Conservation (phyloP, 2,797 vertebrate genomes). For the Phalloptychus januarius region DNA sequence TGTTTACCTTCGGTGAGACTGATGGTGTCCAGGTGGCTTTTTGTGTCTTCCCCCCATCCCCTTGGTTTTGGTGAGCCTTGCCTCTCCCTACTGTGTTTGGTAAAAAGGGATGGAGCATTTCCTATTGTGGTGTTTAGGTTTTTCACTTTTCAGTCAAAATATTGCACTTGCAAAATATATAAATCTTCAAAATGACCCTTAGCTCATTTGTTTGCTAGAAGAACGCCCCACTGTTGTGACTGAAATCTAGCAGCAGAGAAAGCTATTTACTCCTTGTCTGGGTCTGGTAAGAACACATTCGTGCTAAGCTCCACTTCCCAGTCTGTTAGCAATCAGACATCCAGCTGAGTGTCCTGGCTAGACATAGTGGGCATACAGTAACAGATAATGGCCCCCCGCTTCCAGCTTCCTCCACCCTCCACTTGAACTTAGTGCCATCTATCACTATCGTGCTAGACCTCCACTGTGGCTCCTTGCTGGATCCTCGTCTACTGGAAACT, state of each 20-base stretch:
- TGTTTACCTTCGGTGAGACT: constrained; percentile 97
- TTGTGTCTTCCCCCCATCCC: constrained; percentile 48
- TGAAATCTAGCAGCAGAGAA: constrained; percentile 50
- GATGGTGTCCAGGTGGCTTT: constrained; percentile 97
- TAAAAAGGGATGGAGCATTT: not conserved
- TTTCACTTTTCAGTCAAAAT: not conserved
- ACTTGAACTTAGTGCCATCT: constrained; percentile 70
- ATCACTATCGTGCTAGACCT: constrained; percentile 67
- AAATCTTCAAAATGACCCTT: constrained; percentile 14
- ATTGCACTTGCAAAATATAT: not conserved
- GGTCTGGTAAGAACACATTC: constrained; percentile 45
- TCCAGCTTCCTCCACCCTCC: constrained; percentile 49
- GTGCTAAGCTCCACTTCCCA: constrained; percentile 60
- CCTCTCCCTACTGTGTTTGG: not conserved
- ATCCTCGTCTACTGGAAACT: constrained; percentile 80
- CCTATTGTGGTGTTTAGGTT: not conserved
- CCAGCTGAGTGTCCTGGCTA: constrained; percentile 50
- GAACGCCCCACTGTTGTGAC: constrained; percentile 40
- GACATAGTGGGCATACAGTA: constrained; percentile 64
- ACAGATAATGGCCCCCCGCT: constrained; percentile 69
- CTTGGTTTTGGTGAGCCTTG: constrained; percentile 22
- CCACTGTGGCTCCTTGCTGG: constrained; percentile 69
- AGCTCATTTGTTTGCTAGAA: constrained; percentile 26
- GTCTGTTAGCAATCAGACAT: constrained; percentile 58
- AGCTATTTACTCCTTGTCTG: constrained; percentile 61